phyloP scores from a whole-genome alignment of 2,888 invertebrate species.

The Chrysotoxum bicinctum region DNA sequence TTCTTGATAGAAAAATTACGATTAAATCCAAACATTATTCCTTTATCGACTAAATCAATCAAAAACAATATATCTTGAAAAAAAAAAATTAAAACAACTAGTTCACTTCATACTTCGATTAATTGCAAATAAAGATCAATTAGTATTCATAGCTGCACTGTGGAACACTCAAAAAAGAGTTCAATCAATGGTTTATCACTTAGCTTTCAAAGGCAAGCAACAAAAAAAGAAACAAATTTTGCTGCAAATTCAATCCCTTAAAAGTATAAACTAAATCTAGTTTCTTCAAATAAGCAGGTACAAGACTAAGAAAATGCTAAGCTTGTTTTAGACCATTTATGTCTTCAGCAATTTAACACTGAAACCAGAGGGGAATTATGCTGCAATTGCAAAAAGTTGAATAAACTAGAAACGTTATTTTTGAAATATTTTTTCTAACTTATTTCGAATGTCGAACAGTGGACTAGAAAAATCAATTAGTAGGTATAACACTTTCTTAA shows the following conservation, averaged over 20 bases:
- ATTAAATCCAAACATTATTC: too few species aligned
- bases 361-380: slow-evolving; percentile 23
- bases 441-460: neutral
- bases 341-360: slow-evolving; percentile 57
- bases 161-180: neutral
- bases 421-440: slow-evolving; percentile 7
- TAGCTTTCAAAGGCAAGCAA: slow-evolving; percentile 4
- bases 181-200: slow-evolving; percentile 16
- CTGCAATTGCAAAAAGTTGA: slow-evolving; percentile 25
- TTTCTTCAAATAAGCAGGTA: neutral
- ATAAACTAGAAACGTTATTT: slow-evolving; percentile 31
- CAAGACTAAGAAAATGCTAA: slow-evolving; percentile 2
- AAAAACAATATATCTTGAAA: neutral
- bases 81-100: neutral
- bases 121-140: slow-evolving; percentile 5
- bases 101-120: too few species aligned
- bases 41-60: too few species aligned
- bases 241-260: slow-evolving; percentile 20
- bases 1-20: too few species aligned
- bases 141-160: slow-evolving; percentile 15
- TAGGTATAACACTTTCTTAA: too few species aligned
- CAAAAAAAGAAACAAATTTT: slow-evolving; percentile 1
- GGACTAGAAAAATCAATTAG: too few species aligned
- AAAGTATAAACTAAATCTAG: slow-evolving; percentile 22
- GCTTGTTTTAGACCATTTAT: slow-evolving; percentile 33